Conservation (phyloP, 1,140 invertebrate species). For the Thaumatotibia leucotreta region DNA sequence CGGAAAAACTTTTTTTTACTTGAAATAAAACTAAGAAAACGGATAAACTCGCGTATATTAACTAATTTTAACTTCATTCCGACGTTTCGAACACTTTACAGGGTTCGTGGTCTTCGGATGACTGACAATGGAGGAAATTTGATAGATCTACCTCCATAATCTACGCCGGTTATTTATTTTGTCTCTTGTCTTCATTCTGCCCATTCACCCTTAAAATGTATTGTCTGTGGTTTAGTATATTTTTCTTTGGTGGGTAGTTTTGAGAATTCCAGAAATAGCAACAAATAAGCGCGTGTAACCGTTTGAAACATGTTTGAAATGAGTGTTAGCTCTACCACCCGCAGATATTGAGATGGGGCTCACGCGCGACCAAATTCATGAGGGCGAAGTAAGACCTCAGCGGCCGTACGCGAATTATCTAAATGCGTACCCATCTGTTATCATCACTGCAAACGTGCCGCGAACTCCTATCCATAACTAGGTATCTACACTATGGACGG, state of each 20-base stretch:
- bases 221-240: too few relatives aligned
- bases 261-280: background rate
- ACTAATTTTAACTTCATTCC: too few relatives aligned
- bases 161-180: too few relatives aligned
- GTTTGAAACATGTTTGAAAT: too few relatives aligned
- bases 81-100: too few relatives aligned
- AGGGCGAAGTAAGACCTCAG: constrained; percentile 10
- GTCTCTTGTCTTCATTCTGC: too few relatives aligned
- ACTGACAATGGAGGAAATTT: too few relatives aligned
- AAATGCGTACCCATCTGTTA: constrained; percentile 12
- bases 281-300: background rate
- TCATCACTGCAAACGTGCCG: constrained; percentile 13
- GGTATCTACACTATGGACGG: background rate
- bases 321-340: background rate
- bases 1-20: background rate
- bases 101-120: too few relatives aligned
- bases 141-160: too few relatives aligned
- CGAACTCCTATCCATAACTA: background rate
- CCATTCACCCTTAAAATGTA: too few relatives aligned
- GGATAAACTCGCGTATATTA: too few relatives aligned
- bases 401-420: constrained; percentile 11
- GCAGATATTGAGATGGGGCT: constrained; percentile 10
- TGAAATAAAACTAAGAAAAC: background rate
- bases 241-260: too few relatives aligned
- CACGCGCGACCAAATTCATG: constrained; percentile 4